Evolutionary conservation across 2,113 vertebrate species (phyloP).

Genomic region (Nestor notabilis): DNA sequence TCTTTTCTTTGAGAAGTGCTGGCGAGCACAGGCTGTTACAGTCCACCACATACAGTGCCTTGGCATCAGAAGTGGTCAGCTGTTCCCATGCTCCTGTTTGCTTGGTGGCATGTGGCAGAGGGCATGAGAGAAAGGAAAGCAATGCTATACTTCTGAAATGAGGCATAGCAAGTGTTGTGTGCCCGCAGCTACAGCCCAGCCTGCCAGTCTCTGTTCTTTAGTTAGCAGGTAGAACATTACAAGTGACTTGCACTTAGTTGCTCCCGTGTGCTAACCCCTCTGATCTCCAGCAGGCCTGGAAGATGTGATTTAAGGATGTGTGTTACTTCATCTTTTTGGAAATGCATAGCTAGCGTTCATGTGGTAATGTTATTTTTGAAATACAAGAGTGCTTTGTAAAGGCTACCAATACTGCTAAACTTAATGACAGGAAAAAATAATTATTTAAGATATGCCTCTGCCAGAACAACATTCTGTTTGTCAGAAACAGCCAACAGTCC

Average conservation of each 20-base stretch:
- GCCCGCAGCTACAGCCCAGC: not conserved
- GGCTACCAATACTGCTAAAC: not conserved
- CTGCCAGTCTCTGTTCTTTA: not conserved
- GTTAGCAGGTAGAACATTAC: conserved; percentile 9
- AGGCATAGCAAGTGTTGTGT: not conserved
- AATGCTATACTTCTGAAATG: not conserved
- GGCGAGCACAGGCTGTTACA: not conserved
- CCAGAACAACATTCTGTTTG: not conserved
- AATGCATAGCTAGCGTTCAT: not conserved
- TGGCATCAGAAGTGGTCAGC: conserved; percentile 8
- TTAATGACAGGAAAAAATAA: not conserved
- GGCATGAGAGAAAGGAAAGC: not conserved
- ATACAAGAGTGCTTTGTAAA: not conserved
- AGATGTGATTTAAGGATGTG: not conserved
- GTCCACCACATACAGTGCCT: not conserved
- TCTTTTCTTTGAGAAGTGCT: not conserved
- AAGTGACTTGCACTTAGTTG: not conserved
- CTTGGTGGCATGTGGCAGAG: not conserved
- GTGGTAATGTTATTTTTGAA: not conserved
- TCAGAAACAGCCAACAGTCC: not conserved
- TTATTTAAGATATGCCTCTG: not conserved
- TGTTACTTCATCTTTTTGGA: not conserved
- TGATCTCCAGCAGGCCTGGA: not conserved
- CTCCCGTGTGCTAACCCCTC: not conserved
- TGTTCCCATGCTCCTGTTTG: not conserved